A percentile compares a stretch with the other conserved stretches of the same genome.
Evolutionary conservation across 37 sponge, comb jelly and placozoan genomes (phyloP).

Genomic region (Tethya wilhelma): DNA sequence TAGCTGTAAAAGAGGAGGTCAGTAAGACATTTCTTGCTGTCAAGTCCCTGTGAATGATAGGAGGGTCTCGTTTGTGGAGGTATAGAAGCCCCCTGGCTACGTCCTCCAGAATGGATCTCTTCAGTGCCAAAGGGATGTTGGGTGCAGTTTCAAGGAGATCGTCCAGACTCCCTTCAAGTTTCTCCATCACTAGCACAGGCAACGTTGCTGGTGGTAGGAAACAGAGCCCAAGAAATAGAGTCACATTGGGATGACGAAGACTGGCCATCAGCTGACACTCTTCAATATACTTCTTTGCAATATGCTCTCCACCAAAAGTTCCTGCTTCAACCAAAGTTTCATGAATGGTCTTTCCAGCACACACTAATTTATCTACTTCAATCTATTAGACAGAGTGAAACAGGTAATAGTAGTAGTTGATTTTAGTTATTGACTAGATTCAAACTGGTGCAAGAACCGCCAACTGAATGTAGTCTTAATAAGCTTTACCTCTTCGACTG

Average conservation of each 20-base stretch:
- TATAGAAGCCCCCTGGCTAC: slow-evolving; percentile 26
- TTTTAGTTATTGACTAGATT: too few relatives aligned
- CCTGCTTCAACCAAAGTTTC: not conserved
- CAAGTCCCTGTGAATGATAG: slow-evolving; percentile 38
- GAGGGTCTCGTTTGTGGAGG: slow-evolving; percentile 27
- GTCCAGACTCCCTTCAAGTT: slow-evolving; percentile 14
- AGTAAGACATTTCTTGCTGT: slow-evolving; percentile 30
- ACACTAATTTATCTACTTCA: too few relatives aligned
- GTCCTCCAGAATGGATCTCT: slow-evolving; percentile 21
- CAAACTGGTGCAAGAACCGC: too few relatives aligned
- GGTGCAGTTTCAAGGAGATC: slow-evolving; percentile 9
- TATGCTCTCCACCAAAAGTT: not conserved
- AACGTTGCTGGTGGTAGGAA: not conserved
- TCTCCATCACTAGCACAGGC: slow-evolving; percentile 31
- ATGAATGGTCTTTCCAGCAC: slow-evolving; percentile 16
- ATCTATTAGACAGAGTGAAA: too few relatives aligned
- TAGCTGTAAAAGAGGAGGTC: slow-evolving; percentile 14
- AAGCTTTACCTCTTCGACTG: too few relatives aligned
- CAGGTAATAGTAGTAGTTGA: too few relatives aligned
- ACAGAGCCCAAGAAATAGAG: slow-evolving; percentile 25
- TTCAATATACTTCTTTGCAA: not conserved
- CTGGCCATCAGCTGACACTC: slow-evolving; percentile 17
- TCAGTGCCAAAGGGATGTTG: slow-evolving; percentile 6
- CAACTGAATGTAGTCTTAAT: too few relatives aligned
- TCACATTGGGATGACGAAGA: slow-evolving; percentile 1